phyloP scores from a whole-genome alignment of 2,888 invertebrate species.

The Drosophila mettleri region DNA sequence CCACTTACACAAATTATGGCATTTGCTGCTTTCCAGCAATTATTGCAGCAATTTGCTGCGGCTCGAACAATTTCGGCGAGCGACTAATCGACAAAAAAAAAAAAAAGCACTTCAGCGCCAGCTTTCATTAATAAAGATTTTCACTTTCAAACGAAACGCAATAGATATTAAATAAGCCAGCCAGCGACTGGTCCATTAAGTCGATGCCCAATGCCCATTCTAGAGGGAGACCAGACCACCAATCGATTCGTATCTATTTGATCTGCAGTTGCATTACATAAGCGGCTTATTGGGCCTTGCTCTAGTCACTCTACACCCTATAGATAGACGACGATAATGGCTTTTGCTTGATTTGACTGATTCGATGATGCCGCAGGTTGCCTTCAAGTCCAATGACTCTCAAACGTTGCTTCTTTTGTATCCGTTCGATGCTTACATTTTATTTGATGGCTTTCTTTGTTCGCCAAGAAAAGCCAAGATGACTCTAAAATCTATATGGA shows the following conservation, averaged over 20 bases:
- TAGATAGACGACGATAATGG: constrained; percentile 56
- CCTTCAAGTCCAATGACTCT: constrained; percentile 59
- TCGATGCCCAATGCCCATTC: constrained; percentile 59
- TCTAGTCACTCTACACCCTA: constrained; percentile 1
- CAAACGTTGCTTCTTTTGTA: constrained; percentile 51
- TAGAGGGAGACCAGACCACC: constrained; percentile 19
- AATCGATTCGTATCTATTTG: constrained; percentile 12
- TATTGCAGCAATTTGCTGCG: constrained; percentile 53
- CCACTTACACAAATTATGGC: constrained; percentile 65
- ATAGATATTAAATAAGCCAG: constrained; percentile 36
- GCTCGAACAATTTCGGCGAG: constrained; percentile 43
- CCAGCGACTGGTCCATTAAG: constrained; percentile 54
- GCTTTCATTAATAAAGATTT: constrained; percentile 61
- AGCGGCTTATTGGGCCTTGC: constrained; percentile 60
- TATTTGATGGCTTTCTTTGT: constrained; percentile 69
- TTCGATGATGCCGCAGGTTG: constrained; percentile 56
- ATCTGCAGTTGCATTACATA: constrained; percentile 50
- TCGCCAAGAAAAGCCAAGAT: constrained; percentile 51
- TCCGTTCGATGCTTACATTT: constrained; percentile 48
- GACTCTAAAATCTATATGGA: constrained; percentile 36
- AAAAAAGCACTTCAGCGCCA: constrained; percentile 63
- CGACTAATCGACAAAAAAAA: constrained; percentile 61
- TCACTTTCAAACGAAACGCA: constrained; percentile 58
- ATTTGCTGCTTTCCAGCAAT: constrained; percentile 73
- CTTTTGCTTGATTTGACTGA: constrained; percentile 52